phyloP scores from a whole-genome alignment of 2,888 invertebrate genomes.

The Tricholauxania praeusta region DNA sequence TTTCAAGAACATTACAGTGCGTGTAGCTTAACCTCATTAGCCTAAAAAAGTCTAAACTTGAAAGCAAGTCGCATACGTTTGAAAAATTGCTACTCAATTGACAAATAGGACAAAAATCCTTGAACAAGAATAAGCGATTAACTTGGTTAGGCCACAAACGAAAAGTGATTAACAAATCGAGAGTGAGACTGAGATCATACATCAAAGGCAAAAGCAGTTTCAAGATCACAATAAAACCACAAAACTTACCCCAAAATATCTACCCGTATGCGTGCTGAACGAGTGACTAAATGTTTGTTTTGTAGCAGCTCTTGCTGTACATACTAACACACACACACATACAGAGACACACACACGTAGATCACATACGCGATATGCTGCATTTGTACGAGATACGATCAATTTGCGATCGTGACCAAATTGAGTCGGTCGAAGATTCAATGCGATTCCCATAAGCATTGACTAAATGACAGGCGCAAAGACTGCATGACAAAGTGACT shows the following conservation, averaged over 20 bases:
- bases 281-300: background rate
- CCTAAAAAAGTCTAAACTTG: constrained; percentile 20
- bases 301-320: background rate
- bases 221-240: constrained; percentile 17
- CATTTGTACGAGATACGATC: background rate
- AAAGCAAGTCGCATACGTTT: background rate
- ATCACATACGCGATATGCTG: background rate
- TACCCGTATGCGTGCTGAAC: background rate
- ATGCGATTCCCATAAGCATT: constrained; percentile 35
- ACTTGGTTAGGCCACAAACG: background rate
- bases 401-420: constrained; percentile 35
- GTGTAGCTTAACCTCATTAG: constrained; percentile 14
- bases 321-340: background rate
- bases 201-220: background rate
- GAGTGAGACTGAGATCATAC: background rate
- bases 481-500: no score
- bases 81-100: background rate
- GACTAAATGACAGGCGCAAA: no score
- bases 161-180: background rate
- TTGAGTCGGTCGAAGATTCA: constrained; percentile 34
- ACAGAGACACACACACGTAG: background rate
- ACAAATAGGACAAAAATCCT: constrained; percentile 28
- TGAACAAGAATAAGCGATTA: constrained; percentile 13
- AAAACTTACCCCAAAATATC: constrained; percentile 12
- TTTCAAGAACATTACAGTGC: background rate